phyloP scores from a whole-genome alignment of 2,113 vertebrate species.

The Carettochelys insculpta region DNA sequence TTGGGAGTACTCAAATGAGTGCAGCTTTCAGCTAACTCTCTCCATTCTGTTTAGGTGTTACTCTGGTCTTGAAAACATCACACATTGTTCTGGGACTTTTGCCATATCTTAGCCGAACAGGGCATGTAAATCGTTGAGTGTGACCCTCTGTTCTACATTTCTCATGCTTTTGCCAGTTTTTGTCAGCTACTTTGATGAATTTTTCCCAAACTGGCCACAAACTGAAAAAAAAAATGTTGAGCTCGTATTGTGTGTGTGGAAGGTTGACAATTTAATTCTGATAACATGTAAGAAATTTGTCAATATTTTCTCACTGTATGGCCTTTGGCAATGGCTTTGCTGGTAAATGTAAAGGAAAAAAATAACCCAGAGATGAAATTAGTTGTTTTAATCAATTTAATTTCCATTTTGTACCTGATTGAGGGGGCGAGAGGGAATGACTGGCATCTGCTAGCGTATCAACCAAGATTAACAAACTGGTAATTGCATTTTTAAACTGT shows the following conservation, averaged over 20 bases:
- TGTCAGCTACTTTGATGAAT: neutral
- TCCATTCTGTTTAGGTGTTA: neutral
- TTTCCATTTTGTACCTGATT: conserved; percentile 40
- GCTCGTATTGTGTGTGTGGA: neutral
- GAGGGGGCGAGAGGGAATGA: conserved; percentile 39
- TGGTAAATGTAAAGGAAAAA: neutral
- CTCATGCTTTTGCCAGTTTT: neutral
- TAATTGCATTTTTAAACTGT: conserved; percentile 69
- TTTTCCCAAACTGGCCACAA: neutral
- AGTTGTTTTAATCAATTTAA: conserved; percentile 39
- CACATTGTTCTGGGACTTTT: conserved; percentile 34
- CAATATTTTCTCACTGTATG: neutral
- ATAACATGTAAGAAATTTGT: conserved; percentile 28
- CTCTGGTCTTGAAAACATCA: conserved; percentile 1
- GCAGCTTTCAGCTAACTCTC: neutral
- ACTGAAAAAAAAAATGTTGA: accelerated
- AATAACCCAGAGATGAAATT: conserved; percentile 40
- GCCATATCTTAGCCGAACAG: neutral
- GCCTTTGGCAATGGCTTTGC: neutral
- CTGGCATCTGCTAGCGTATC: conserved; percentile 47
- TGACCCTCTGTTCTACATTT: neutral
- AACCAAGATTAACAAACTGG: conserved; percentile 71
- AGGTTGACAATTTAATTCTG: conserved; percentile 8
- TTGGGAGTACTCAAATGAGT: neutral
- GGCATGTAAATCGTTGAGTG: conserved; percentile 15